Conservation (phyloP, 2,797 vertebrate genomes). For the Bovichtus variegatus region DNA sequence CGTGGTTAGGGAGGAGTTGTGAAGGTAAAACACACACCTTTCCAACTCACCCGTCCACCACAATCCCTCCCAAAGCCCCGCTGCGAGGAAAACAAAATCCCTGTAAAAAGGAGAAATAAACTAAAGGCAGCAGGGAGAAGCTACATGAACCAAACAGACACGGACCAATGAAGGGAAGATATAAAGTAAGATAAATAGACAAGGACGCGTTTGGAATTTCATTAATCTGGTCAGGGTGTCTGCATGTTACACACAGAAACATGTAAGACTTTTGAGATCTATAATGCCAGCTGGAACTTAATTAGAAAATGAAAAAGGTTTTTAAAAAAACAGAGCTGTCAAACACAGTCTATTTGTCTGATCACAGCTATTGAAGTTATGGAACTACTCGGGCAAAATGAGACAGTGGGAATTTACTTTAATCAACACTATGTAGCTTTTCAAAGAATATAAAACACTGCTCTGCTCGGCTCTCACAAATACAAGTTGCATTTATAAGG, state of each 20-base stretch:
- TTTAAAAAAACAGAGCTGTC: neutral
- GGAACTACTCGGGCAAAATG: neutral
- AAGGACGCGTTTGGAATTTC: slow-evolving; percentile 12
- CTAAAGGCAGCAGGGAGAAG: slow-evolving; percentile 34
- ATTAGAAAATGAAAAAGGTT: neutral
- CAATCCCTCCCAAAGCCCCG: slow-evolving; percentile 47
- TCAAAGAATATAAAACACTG: neutral
- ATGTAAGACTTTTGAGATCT: neutral
- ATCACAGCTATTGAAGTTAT: neutral
- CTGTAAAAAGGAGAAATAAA: slow-evolving; percentile 53
- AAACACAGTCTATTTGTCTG: slow-evolving; percentile 1
- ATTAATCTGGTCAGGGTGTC: neutral
- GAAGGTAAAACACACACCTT: slow-evolving; percentile 30
- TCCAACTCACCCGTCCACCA: slow-evolving; percentile 28
- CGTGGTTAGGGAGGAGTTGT: neutral
- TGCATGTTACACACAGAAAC: slow-evolving; percentile 16
- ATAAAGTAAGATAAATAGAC: neutral
- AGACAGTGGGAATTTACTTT: neutral
- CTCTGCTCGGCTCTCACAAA: neutral
- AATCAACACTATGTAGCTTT: neutral
- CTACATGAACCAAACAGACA: slow-evolving; percentile 34
- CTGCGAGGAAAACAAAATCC: slow-evolving; percentile 58
- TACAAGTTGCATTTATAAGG: neutral
- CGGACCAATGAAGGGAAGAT: slow-evolving; percentile 16
- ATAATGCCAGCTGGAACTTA: neutral